Evolutionary conservation across 1,140 invertebrate genomes (phyloP).

Genomic region (Rhynchophorus ferrugineus): DNA sequence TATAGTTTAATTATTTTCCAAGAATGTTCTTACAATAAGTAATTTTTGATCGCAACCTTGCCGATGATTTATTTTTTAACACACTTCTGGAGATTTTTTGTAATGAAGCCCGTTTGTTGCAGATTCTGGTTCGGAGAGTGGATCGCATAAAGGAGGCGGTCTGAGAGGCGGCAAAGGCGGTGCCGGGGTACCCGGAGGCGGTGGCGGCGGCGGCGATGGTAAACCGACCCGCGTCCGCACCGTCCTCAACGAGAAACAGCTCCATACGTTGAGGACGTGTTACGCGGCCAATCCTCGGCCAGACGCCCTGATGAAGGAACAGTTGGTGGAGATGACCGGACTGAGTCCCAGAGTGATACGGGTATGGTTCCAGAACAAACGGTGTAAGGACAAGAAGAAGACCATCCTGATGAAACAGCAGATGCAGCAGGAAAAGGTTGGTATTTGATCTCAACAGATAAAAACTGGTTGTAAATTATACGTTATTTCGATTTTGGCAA

Average conservation of each 20-base stretch:
- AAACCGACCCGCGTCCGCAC: slow-evolving; percentile 96
- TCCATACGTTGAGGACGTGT: slow-evolving; percentile 90
- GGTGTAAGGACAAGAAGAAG: slow-evolving; percentile 99
- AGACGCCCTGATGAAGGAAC: slow-evolving; percentile 98
- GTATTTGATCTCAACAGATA: slow-evolving; percentile 26
- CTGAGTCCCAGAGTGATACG: slow-evolving; percentile 91
- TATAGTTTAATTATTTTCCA: too few relatives aligned
- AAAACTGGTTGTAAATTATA: too few relatives aligned
- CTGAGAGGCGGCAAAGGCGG: slow-evolving; percentile 40
- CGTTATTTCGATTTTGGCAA: too few relatives aligned
- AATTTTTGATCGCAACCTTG: too few relatives aligned
- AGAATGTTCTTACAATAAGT: too few relatives aligned
- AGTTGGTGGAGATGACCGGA: slow-evolving; percentile 97
- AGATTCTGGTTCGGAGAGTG: slow-evolving; percentile 80
- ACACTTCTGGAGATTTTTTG: too few relatives aligned
- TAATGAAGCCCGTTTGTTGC: too few relatives aligned
- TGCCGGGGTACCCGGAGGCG: slow-evolving; percentile 42
- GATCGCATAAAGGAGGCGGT: slow-evolving; percentile 69
- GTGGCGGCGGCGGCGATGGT: slow-evolving; percentile 66
- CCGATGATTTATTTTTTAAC: too few relatives aligned
- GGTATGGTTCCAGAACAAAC: slow-evolving; percentile 99
- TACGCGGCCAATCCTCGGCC: slow-evolving; percentile 96
- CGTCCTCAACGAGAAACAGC: slow-evolving; percentile 96
- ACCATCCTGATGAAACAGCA: slow-evolving; percentile 95
- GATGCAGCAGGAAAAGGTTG: slow-evolving; percentile 97